These are phyloP conservation scores for Tenrec ecaudatus DNA, from an alignment of 2,113 vertebrate species.

Conservation along the genomic window DNA sequence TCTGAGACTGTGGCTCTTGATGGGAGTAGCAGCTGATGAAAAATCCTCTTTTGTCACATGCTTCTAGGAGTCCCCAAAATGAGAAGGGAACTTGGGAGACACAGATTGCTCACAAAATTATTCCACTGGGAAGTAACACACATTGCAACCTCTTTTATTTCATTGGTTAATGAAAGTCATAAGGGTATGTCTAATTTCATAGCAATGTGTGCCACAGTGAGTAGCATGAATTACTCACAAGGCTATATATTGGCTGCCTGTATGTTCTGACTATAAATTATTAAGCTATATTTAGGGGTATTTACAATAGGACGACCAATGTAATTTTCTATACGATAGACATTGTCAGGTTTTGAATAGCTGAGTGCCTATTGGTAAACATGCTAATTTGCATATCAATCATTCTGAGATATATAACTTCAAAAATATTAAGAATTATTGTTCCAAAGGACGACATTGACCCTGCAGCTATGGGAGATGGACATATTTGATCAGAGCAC, in stretches of 20 bases:
- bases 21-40: not conserved
- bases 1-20: too few relatives aligned
- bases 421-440: not conserved
- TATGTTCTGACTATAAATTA: not conserved
- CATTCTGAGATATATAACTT: not conserved
- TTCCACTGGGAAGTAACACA: not conserved
- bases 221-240: not conserved
- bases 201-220: not conserved
- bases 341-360: not conserved
- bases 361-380: not conserved
- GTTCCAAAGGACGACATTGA: too few relatives aligned
- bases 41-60: constrained; percentile 8
- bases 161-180: not conserved
- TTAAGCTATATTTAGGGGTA: not conserved
- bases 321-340: not conserved
- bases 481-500: too few relatives aligned
- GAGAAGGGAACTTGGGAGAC: not conserved
- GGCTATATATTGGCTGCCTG: not conserved
- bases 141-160: not conserved
- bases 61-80: not conserved
- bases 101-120: not conserved
- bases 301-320: not conserved
- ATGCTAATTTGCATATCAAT: not conserved
- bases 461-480: too few relatives aligned
- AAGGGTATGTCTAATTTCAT: not conserved